Evolutionary conservation across 2,888 invertebrate genomes (phyloP).

Genomic region (Mermis nigrescens): DNA sequence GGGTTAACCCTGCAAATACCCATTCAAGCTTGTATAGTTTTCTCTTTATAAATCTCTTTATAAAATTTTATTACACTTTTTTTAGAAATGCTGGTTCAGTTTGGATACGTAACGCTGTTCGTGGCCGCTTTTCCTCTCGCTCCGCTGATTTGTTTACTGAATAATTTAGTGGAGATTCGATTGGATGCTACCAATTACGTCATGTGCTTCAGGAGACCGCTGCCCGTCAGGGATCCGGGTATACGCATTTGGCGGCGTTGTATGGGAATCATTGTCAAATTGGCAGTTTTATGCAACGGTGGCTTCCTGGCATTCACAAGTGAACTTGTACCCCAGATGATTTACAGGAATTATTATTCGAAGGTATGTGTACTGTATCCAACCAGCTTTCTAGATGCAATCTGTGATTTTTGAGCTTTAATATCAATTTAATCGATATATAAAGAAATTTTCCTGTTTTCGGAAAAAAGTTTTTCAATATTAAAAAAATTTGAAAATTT

Average conservation of each 20-base stretch:
- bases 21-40: too few relatives aligned
- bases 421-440: too few relatives aligned
- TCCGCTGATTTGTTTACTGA: conserved; percentile 65
- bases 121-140: conserved; percentile 43
- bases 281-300: conserved; percentile 78
- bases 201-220: conserved; percentile 61
- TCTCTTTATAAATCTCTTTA: too few relatives aligned
- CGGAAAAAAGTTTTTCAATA: too few relatives aligned
- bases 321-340: conserved; percentile 78
- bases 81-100: conserved; percentile 65
- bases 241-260: conserved; percentile 47
- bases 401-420: too few relatives aligned
- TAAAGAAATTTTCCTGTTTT: too few relatives aligned
- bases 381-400: too few relatives aligned
- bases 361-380: too few relatives aligned
- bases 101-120: conserved; percentile 88
- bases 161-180: conserved; percentile 81
- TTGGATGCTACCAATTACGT: conserved; percentile 75
- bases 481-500: too few relatives aligned
- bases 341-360: conserved; percentile 41
- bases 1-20: too few relatives aligned
- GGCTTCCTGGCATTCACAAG: conserved; percentile 91
- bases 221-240: conserved; percentile 11
- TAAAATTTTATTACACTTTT: too few relatives aligned
- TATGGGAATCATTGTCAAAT: conserved; percentile 67